A percentile compares a stretch with the other conserved stretches of the same genome.
These are phyloP conservation scores for Pontoporia blainvillei DNA, from an alignment of 2,113 vertebrate genomes.

Conservation along the genomic window DNA sequence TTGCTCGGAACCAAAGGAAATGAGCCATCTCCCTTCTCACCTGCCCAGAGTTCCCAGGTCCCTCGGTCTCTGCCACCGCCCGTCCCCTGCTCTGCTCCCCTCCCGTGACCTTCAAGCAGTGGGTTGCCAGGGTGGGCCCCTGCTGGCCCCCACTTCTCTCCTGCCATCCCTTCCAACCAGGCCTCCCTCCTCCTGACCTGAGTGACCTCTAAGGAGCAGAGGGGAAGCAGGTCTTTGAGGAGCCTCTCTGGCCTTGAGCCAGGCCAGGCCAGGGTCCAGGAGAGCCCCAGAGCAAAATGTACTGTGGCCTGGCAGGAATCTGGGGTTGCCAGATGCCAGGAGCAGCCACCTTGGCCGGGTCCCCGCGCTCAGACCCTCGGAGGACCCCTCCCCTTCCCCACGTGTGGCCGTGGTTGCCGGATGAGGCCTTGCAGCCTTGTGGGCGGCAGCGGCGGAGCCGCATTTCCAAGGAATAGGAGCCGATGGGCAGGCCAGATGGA, in stretches of 20 bases:
- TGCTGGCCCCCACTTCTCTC: neutral
- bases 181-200: neutral
- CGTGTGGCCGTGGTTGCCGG: neutral
- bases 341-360: neutral
- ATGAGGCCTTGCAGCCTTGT: constrained; percentile 40
- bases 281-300: neutral
- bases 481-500: constrained; percentile 57
- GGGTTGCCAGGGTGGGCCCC: neutral
- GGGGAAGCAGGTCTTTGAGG: neutral
- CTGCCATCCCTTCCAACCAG: neutral
- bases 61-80: neutral
- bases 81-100: neutral
- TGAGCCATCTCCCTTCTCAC: neutral
- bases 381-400: neutral
- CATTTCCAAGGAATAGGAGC: constrained; percentile 47
- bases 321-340: neutral
- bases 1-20: neutral
- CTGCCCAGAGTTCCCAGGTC: neutral
- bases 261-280: neutral
- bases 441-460: neutral
- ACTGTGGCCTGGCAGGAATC: neutral
- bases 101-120: neutral
- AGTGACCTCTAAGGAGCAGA: neutral
- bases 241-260: neutral
- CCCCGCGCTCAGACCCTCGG: neutral